Evolutionary conservation across 2,888 invertebrate species (phyloP), one percentile per base, ranked within the genome.

Genomic region (Nephrotoma guestfalica): DNA sequence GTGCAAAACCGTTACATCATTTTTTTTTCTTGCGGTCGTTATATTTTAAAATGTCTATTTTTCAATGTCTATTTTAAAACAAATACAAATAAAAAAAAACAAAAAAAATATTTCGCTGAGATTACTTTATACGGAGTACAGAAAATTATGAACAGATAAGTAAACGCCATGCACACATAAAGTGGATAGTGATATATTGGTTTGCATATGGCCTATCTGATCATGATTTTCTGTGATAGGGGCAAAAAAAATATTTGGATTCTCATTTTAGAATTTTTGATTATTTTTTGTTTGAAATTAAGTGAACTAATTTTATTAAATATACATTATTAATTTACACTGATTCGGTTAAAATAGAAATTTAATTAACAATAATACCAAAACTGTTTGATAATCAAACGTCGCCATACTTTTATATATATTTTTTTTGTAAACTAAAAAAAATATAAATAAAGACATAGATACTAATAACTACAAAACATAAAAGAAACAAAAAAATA

Each of bases 331-430:
- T 84, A 5, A 84, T 41, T 83, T 40, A 41, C 40, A 11, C 13
- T 9, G 6, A 84, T 84, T 41, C n/a, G 41, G 15, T 84, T 84
- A 15, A 41, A 84, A 7, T 71, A 15, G 6, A 15, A 15, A 71
- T 18, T 11, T 43, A 83, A 83, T 83, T 83, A 41, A 41, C 40
- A 41, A 83, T 13, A 71, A 71, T 11, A 83, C 40, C 11, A 83
- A 83, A 83, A 84, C 84, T 84, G 84, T 84, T 84, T 84, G 84
- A 84, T 84, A 84, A 84, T 84, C 84, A 84, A 84, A 84, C 84
- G 84, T 84, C 84, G 84, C 84, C 84, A 84, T 84, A 84, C 42
- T 84, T 84, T 84, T 84, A 15, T 84, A 84, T 84, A 84, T 11
- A 30, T 84, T 41, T 83, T 83, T 41, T 84, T 84, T 84, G 6